A percentile compares a stretch with the other conserved stretches of the same genome.
phyloP scores from a whole-genome alignment of 2,888 invertebrate genomes.

The Drosophila nr. medialis region DNA sequence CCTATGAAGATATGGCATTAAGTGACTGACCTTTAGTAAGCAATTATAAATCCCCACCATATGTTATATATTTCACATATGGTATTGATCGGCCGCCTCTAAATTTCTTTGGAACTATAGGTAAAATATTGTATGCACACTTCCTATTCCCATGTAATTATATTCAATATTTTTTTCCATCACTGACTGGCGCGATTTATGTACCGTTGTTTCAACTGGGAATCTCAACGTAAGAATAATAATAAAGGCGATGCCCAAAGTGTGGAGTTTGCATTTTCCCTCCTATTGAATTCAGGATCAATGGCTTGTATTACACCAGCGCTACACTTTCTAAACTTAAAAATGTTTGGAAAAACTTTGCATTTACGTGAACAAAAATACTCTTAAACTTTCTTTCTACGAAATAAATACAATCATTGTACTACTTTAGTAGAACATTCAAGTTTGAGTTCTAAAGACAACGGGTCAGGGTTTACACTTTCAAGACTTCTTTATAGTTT shows the following conservation, averaged over 20 bases:
- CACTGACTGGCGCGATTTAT: conserved; percentile 44
- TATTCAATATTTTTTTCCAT: neutral
- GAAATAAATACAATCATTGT: too few relatives aligned
- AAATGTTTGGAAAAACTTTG: too few relatives aligned
- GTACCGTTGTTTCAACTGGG: conserved; percentile 82
- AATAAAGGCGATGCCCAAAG: too few relatives aligned
- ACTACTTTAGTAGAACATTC: too few relatives aligned
- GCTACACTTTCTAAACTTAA: too few relatives aligned
- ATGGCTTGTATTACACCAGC: too few relatives aligned
- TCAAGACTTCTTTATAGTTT: too few relatives aligned
- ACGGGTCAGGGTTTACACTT: too few relatives aligned
- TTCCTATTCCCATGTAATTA: neutral
- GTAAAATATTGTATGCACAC: conserved; percentile 6
- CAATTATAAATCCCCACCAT: conserved; percentile 47
- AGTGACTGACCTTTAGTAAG: conserved; percentile 72
- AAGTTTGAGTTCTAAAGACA: too few relatives aligned
- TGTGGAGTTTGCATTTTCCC: conserved; percentile 85
- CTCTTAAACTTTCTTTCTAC: too few relatives aligned
- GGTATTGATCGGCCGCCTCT: conserved; percentile 65
- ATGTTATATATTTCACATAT: conserved; percentile 66
- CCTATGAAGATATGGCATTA: conserved; percentile 64
- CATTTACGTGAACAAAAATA: too few relatives aligned
- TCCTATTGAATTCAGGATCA: conserved; percentile 84
- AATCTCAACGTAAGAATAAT: too few relatives aligned
- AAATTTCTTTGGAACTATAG: conserved; percentile 66